Conservation (phyloP, 2,888 invertebrate species). For the Cheilosia urbana region DNA sequence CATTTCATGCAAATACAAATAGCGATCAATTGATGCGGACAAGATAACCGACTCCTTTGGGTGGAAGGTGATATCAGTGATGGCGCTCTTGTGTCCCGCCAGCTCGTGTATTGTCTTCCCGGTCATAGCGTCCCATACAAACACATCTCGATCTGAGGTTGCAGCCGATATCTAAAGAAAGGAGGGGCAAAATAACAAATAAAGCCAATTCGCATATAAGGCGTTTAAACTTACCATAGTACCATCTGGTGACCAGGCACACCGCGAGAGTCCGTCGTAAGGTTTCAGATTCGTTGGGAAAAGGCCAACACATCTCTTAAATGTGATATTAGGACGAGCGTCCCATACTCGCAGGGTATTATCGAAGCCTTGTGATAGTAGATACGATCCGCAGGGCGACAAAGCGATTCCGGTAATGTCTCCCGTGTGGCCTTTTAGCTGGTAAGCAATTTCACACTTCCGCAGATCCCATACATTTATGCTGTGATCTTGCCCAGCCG, state of each 20-base stretch:
- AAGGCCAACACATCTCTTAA: constrained; percentile 96
- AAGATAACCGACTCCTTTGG: constrained; percentile 95
- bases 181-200: constrained; percentile 75
- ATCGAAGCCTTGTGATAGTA: constrained; percentile 99
- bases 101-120: constrained; percentile 8
- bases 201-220: background rate
- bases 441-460: constrained; percentile 90
- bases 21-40: constrained; percentile 97
- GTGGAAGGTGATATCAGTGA: constrained; percentile 94
- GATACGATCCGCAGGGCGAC: constrained; percentile 88
- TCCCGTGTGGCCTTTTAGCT: constrained; percentile 96
- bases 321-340: constrained; percentile 96
- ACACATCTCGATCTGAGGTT: constrained; percentile 7
- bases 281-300: constrained; percentile 97
- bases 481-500: constrained; percentile 98
- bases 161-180: constrained; percentile 81
- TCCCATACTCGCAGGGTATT: constrained; percentile 98
- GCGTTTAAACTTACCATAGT: constrained; percentile 87
- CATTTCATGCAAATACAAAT: constrained; percentile 92
- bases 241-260: constrained; percentile 97
- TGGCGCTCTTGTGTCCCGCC: constrained; percentile 46
- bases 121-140: background rate
- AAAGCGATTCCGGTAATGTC: constrained; percentile 94
- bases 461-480: constrained; percentile 99
- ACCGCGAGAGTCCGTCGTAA: constrained; percentile 96